Evolutionary conservation across 2,113 vertebrate genomes (phyloP).

Genomic region (Cairina moschata): DNA sequence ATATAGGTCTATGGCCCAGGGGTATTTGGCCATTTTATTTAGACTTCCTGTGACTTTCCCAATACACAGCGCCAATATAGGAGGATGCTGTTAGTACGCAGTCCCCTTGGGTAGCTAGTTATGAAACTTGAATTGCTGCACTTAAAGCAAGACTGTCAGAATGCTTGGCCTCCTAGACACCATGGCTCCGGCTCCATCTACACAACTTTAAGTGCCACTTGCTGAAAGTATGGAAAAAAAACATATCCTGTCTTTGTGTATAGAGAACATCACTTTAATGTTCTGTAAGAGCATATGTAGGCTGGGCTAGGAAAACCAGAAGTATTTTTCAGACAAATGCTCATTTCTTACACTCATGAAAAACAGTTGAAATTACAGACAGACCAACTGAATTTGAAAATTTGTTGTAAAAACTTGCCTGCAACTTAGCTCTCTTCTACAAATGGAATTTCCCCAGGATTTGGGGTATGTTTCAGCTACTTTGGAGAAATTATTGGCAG

Average conservation of each 20-base stretch:
- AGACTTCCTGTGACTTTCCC: slow-evolving; percentile 71
- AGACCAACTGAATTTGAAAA: not conserved
- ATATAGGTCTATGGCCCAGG: slow-evolving; percentile 1
- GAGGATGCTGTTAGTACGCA: slow-evolving; percentile 65
- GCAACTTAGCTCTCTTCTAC: not conserved
- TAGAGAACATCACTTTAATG: slow-evolving; percentile 73
- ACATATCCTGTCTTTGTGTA: slow-evolving; percentile 87
- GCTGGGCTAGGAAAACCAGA: slow-evolving; percentile 5
- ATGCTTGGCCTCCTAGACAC: slow-evolving; percentile 80
- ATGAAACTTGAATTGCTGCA: slow-evolving; percentile 80
- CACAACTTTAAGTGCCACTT: slow-evolving; percentile 83
- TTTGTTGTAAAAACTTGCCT: not conserved
- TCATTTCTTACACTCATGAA: not conserved
- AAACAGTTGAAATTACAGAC: fast-evolving
- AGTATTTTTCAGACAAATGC: not conserved
- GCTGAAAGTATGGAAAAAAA: slow-evolving; percentile 86
- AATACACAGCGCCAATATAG: slow-evolving; percentile 45
- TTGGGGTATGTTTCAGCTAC: not conserved
- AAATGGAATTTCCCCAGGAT: not conserved
- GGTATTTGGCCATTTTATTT: slow-evolving; percentile 67
- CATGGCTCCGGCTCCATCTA: slow-evolving; percentile 86
- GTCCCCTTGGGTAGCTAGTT: slow-evolving; percentile 73
- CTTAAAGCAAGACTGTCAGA: slow-evolving; percentile 81
- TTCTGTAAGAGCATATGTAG: slow-evolving; percentile 74
- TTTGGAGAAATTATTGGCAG: not conserved